Percentiles rank a stretch among this genome's conserved stretches.
These are phyloP conservation scores for Drosophila anomelani DNA, from an alignment of 2,888 invertebrate genomes.

Conservation along the genomic window DNA sequence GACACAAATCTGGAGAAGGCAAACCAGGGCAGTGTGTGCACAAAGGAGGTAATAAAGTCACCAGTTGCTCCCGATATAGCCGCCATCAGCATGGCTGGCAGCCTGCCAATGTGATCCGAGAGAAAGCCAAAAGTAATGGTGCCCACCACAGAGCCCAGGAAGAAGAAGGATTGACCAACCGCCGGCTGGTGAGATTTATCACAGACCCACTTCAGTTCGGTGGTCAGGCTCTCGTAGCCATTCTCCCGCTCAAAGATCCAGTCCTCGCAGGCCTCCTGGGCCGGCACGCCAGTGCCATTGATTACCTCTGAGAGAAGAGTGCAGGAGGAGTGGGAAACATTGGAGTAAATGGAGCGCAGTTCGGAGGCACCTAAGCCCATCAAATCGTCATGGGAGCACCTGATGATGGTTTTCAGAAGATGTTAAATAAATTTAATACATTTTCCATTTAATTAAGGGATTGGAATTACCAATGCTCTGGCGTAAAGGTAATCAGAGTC, in stretches of 20 bases:
- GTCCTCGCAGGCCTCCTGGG: conserved; percentile 81
- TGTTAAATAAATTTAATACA: background rate
- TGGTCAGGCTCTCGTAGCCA: conserved; percentile 87
- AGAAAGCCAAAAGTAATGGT: conserved; percentile 86
- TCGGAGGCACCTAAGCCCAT: conserved; percentile 58
- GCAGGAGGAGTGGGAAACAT: conserved; percentile 71
- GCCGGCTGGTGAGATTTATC: conserved; percentile 86
- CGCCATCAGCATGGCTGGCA: conserved; percentile 86
- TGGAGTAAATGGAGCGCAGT: conserved; percentile 67
- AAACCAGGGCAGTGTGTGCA: conserved; percentile 85
- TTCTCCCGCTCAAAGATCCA: conserved; percentile 87
- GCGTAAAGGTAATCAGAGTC: conserved; percentile 86
- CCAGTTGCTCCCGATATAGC: conserved; percentile 86
- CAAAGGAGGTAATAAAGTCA: conserved; percentile 86
- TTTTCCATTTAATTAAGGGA: background rate
- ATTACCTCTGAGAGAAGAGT: conserved; percentile 64
- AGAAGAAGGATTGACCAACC: conserved; percentile 87
- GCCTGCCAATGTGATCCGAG: conserved; percentile 86
- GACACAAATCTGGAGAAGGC: conserved; percentile 86
- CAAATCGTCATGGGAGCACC: conserved; percentile 47
- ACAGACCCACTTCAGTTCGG: conserved; percentile 87
- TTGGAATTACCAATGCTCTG: conserved; percentile 83
- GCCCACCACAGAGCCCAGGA: conserved; percentile 87
- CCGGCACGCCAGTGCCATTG: conserved; percentile 54
- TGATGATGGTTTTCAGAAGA: background rate